Percentiles rank a stretch among this genome's conserved stretches.
Conservation (phyloP, 1,140 invertebrate species). For the Bemisia tabaci region DNA sequence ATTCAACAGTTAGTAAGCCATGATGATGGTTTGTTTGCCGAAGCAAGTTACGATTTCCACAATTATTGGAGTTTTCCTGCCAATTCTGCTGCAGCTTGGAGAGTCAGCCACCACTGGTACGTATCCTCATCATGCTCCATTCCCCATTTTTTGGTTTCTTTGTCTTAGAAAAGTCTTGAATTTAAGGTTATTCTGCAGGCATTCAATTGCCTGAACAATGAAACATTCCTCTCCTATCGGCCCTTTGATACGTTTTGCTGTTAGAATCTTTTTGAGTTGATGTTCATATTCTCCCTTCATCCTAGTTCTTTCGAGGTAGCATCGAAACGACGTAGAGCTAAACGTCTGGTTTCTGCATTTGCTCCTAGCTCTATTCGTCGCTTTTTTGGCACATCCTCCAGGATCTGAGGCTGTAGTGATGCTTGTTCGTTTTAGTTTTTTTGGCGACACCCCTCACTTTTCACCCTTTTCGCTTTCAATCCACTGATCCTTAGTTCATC, state of each 20-base stretch:
- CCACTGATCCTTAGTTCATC: no score
- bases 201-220: background rate
- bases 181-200: background rate
- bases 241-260: background rate
- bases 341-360: background rate
- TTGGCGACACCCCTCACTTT: no score
- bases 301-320: background rate
- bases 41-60: background rate
- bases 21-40: background rate
- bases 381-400: background rate
- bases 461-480: no score
- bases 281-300: background rate
- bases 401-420: background rate
- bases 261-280: background rate
- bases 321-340: no score
- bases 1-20: background rate
- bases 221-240: background rate
- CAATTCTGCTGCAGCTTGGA: background rate
- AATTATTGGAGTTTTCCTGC: background rate
- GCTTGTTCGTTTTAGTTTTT: no score
- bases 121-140: background rate
- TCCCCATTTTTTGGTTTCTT: background rate
- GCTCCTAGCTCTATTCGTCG: background rate
- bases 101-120: background rate
- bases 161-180: background rate